Evolutionary conservation across 2,113 vertebrate species (phyloP).

Genomic region (Calcarius ornatus): DNA sequence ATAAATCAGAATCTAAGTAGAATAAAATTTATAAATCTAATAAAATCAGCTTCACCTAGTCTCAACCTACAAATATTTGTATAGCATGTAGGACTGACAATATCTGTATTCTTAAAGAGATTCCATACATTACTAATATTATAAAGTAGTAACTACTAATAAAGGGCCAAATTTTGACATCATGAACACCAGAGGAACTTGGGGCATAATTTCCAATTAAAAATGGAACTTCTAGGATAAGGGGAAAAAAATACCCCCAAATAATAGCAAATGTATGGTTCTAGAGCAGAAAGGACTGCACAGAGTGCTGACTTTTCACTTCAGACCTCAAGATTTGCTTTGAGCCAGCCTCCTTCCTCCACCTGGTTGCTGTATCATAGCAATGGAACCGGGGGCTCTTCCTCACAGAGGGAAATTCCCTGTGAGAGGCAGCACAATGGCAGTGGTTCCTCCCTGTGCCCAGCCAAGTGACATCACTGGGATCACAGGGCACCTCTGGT

Average conservation of each 20-base stretch:
- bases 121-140: neutral
- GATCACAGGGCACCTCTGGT: rapidly evolving
- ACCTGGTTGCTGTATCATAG: neutral
- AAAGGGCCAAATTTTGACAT: neutral
- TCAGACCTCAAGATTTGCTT: neutral
- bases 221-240: neutral
- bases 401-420: rapidly evolving
- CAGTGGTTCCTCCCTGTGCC: neutral
- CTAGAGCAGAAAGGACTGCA: neutral
- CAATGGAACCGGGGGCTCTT: neutral
- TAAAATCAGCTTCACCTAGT: neutral
- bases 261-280: neutral
- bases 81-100: neutral
- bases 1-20: neutral
- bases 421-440: neutral
- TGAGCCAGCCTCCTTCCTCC: neutral
- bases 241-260: neutral
- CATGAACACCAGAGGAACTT: neutral
- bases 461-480: neutral
- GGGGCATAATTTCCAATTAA: neutral
- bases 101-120: neutral
- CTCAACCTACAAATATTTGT: neutral
- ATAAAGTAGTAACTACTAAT: neutral
- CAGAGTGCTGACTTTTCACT: neutral
- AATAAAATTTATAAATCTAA: neutral